A percentile compares a stretch with the other conserved stretches of the same genome.
phyloP scores from a whole-genome alignment of 2,888 invertebrate genomes.

The Volucella inanis region DNA sequence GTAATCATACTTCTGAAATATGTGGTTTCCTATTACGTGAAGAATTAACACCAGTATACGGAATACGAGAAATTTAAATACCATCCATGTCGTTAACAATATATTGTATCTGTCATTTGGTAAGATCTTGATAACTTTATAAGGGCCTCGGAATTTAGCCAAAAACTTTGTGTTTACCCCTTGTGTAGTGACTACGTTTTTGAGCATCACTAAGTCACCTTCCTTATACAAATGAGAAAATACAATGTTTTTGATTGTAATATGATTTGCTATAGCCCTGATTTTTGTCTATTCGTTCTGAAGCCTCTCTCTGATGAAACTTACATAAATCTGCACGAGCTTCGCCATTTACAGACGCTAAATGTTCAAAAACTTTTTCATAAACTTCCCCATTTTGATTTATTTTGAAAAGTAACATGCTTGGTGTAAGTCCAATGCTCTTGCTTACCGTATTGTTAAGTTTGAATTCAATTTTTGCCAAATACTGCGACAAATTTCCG shows the following conservation, averaged over 20 bases:
- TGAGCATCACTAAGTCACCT: conserved; percentile 75
- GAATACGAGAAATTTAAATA: conserved; percentile 35
- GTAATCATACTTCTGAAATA: no score
- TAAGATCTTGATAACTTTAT: conserved; percentile 60
- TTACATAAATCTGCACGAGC: no score
- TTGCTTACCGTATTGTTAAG: conserved; percentile 36
- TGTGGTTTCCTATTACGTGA: no score
- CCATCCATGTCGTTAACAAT: conserved; percentile 64
- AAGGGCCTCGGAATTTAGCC: conserved; percentile 75
- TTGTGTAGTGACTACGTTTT: conserved; percentile 67
- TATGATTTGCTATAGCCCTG: conserved; percentile 75
- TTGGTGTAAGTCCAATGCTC: conserved; percentile 24
- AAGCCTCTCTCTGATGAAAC: conserved; percentile 46
- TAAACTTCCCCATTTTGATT: neutral
- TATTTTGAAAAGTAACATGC: conserved; percentile 17
- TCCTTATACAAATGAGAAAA: conserved; percentile 58
- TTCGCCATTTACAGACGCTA: no score
- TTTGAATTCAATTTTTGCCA: conserved; percentile 24
- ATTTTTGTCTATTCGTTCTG: conserved; percentile 66
- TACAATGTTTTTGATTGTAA: conserved; percentile 77
- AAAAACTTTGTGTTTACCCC: conserved; percentile 76
- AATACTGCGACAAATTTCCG: conserved; percentile 22
- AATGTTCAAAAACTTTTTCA: no score
- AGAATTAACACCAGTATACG: conserved; percentile 33
- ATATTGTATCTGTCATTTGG: conserved; percentile 71